Evolutionary conservation across 2,888 invertebrate genomes (phyloP), one percentile per base, ranked within the genome.

Genomic region (Papilio protenor): DNA sequence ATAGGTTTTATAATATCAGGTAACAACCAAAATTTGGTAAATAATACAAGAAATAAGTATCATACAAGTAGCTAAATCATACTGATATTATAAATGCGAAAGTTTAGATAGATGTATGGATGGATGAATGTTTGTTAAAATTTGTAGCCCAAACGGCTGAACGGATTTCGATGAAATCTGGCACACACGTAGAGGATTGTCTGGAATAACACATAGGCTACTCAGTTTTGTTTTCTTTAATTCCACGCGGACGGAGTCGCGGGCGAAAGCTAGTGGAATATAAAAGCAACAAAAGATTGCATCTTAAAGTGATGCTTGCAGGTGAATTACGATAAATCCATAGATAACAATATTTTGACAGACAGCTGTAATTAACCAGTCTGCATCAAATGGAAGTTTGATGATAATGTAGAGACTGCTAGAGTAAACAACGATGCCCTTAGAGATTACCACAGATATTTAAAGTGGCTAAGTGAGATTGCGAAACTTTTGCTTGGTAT

Each of bases 341-440:
- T 59, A 70, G 70, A 77, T 72, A 77, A 72, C 76, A 27, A 52
- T 45, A 77, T 81, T 88, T 90, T 93, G 93, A 94, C 87, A 85
- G 93, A 90, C 93, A 92, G 91, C 88, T 91, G 90, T 92, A 93
- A 92, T 93, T 94, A 94, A 90, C 88, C 85, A 84, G 84, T 86
- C 85, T 83, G 84, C 59, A 79, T 66, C 69, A 80, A 80, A 80
- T 79, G 81, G 79, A 80, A 61, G 55, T 64, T 23, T 16, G 71
- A 52, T 81, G 83, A 83, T 82, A 83, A 81, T 76, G 72, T 76
- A 79, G 79, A 79, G 81, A 81, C 81, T 81, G 82, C 70, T 77
- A 76, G 80, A 85, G 91, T 89, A 91, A 90, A 92, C 92, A 90
- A 88, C 88, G 89, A 88, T 89, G 91, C 90, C 90, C 92, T 91